Base-by-base conservation (phyloP, 2,113 vertebrate species). In the Shinisaurus crocodilurus region DNA sequence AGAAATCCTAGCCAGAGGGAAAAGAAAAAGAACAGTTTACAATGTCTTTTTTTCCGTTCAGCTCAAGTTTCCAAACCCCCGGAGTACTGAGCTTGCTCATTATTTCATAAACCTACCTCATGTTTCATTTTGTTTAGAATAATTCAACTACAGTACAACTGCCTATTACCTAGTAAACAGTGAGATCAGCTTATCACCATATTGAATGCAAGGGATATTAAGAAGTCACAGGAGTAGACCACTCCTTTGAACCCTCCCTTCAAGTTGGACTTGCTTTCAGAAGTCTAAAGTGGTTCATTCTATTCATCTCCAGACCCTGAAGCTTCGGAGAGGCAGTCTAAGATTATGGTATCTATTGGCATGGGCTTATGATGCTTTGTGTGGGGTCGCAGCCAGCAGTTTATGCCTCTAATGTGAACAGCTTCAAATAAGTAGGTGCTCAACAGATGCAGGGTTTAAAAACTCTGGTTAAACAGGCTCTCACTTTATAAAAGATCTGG, bases 1-100 rank as follows among this genome's bases (percentile, higher is more conserved):
- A 98, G 96, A 99, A 99, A 76, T 99, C 99, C 99, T 99, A 95
- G 2, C 2, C 3, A 57, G 29, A 80, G 4, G 29, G 1, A 67
- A 27, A 92, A 63, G 32, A 9, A 63, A 3, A 79, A 45, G 34
- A 29, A 85, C 45, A 15, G 65, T 86, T 75, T 65, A 32, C 18
- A 50, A 7, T 45, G 80, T 87, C 50, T 27, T n/a, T 65, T 65
- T 37, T 40, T 70, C 20, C 1, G 25, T 85, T 20, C 2, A 3
- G 5, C 37, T 5, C 0, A 84, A 90, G 88, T 5, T 0, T 79
- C 60, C 65, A 60, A 76, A 63, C 23, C 3, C 32, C 5, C n/a
- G 60, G 3, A 60, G n/a, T 29, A 43, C 32, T 87, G 74, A 83
- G 45, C 32, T 45, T 34, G 1, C n/a, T 32, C 1, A 50, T 20